Evolutionary conservation across 1,140 invertebrate genomes (phyloP).

Genomic region (Plectrocnemia conspersa): DNA sequence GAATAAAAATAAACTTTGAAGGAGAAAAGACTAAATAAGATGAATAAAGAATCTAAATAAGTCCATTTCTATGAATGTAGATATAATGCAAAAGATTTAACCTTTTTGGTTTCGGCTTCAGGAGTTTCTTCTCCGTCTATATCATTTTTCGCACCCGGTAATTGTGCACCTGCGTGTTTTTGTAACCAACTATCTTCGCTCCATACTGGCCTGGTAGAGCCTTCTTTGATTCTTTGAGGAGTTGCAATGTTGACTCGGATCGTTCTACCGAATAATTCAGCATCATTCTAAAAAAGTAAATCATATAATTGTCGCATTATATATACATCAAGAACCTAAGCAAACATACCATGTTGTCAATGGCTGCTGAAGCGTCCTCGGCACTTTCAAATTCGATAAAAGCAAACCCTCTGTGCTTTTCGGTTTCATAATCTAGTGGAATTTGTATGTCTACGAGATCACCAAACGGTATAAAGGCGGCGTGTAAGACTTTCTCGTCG

Average conservation of each 20-base stretch:
- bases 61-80: not conserved
- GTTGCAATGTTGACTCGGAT: constrained; percentile 97
- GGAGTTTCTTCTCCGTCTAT: constrained; percentile 48
- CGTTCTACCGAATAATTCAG: constrained; percentile 94
- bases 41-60: constrained; percentile 5
- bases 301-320: not conserved
- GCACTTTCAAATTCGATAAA: constrained; percentile 96
- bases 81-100: constrained; percentile 17
- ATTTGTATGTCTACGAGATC: constrained; percentile 97
- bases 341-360: constrained; percentile 92
- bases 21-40: not conserved
- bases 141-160: constrained; percentile 46
- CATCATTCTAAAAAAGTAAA: constrained; percentile 80
- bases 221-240: constrained; percentile 92
- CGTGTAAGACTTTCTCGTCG: constrained; percentile 90
- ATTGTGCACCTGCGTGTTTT: constrained; percentile 85
- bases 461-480: constrained; percentile 97
- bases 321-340: not conserved
- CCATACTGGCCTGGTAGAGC: constrained; percentile 92
- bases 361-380: constrained; percentile 94
- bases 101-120: constrained; percentile 36
- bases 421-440: constrained; percentile 95
- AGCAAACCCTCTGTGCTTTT: constrained; percentile 95
- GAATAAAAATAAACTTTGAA: constrained; percentile 4
- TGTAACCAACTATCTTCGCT: constrained; percentile 95